A percentile compares a stretch with the other conserved stretches of the same genome.
Conservation (phyloP, 1,140 invertebrate species). For the Sitophilus oryzae region DNA sequence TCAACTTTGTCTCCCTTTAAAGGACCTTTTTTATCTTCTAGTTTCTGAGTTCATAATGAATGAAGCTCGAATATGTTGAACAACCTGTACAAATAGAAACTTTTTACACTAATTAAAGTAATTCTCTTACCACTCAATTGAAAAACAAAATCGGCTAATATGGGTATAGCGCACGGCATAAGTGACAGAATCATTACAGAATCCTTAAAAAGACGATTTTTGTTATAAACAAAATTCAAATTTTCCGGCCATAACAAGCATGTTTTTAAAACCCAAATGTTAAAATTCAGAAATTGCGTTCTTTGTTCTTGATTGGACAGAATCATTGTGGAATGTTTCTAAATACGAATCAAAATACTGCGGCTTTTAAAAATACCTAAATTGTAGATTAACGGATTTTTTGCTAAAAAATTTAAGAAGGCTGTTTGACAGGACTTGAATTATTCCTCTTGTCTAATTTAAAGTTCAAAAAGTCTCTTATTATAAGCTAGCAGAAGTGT, state of each 20-base stretch:
- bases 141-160: constrained; percentile 21
- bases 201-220: constrained; percentile 17
- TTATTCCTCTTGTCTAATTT: too few relatives aligned
- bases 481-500: too few relatives aligned
- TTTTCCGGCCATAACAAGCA: constrained; percentile 24
- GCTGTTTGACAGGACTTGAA: too few relatives aligned
- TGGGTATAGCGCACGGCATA: constrained; percentile 24
- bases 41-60: too few relatives aligned
- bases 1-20: too few relatives aligned
- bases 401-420: too few relatives aligned
- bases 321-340: background rate
- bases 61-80: too few relatives aligned
- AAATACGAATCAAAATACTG: background rate
- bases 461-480: too few relatives aligned
- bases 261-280: constrained; percentile 12
- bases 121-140: constrained; percentile 19
- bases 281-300: constrained; percentile 13
- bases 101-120: too few relatives aligned
- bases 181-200: constrained; percentile 18
- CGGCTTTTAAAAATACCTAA: background rate
- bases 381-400: too few relatives aligned
- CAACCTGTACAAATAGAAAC: too few relatives aligned
- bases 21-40: too few relatives aligned
- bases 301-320: background rate
- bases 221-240: constrained; percentile 8